Base-by-base conservation (phyloP, 1,140 invertebrate species). In the Drosophila melanogaster region DNA sequence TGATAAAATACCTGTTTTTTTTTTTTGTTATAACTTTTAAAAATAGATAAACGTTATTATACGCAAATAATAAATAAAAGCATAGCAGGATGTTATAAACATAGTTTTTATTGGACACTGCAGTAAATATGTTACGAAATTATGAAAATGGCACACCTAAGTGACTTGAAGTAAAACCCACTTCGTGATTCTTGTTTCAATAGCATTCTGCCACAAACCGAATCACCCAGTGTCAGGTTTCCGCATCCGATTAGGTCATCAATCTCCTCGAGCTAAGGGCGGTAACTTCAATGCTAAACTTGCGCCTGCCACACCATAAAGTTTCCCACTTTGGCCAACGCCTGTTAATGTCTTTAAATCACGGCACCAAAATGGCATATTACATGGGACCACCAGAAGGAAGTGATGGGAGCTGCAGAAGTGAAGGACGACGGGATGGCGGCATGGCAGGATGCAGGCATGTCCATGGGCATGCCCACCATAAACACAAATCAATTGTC, bases 401-500 rank as follows among this genome's bases (percentile, higher is more conserved):
- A 37, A 12, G 26, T 22, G 19, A n/a, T n/a, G 24, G n/a, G 46
- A 30, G 30, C 17, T 4, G n/a, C 8, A 15, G n/a, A 30, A 19
- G 3, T 24, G 35, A 8, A 37, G 30, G 38, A 51, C 2, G 35
- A 37, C 17, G 46, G 26, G 24, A 35, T 8, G 37, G 40, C 38
- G 12, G 26, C 4, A 17, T 12, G 49, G 26, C 53, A 50, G 64
- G 54, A 72, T 54, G 59, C 59, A 38, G 47, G 58, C 57, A 65
- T 57, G 58, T 54, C 75, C 58, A 67, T 57, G 67, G 69, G 66
- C 62, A 70, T 66, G 72, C 60, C 58, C 75, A 83, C 83, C 83
- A 86, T 86, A 86, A 86, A 87, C 83, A 86, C 83, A 86, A 86
- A 86, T 86, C 83, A 86, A 86, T 86, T 86, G 83, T 86, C 83